Evolutionary conservation across 2,797 vertebrate species (phyloP).

Genomic region (Sternarchorhynchus goeldii): DNA sequence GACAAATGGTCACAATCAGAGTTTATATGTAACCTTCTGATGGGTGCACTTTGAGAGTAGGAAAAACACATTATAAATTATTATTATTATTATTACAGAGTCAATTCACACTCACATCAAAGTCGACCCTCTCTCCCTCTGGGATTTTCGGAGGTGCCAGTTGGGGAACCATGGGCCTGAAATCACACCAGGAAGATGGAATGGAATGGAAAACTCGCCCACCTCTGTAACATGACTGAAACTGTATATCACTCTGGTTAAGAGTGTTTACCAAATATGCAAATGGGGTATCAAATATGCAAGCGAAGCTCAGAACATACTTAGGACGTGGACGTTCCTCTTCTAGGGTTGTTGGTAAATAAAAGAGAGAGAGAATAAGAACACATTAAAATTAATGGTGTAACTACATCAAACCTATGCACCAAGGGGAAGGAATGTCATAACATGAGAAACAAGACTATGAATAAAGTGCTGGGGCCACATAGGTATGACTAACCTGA

Average conservation of each 20-base stretch:
- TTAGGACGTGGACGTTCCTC: too few relatives aligned
- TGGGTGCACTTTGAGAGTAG: too few relatives aligned
- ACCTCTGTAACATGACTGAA: background rate
- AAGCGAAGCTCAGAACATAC: too few relatives aligned
- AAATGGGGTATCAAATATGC: background rate
- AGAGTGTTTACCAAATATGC: background rate
- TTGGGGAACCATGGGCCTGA: slow-evolving; percentile 82
- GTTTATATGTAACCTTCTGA: background rate
- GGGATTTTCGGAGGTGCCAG: slow-evolving; percentile 89
- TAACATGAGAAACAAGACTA: too few relatives aligned
- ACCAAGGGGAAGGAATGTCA: too few relatives aligned
- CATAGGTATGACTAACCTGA: too few relatives aligned
- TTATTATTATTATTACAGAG: background rate
- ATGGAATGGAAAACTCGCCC: background rate
- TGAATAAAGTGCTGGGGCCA: too few relatives aligned
- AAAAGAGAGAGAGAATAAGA: too few relatives aligned
- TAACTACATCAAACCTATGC: too few relatives aligned
- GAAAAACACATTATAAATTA: too few relatives aligned
- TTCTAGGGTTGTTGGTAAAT: too few relatives aligned
- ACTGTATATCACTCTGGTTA: background rate
- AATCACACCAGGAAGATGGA: background rate
- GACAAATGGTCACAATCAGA: background rate
- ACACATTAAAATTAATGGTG: too few relatives aligned
- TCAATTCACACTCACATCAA: slow-evolving; percentile 80
- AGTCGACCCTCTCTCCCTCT: slow-evolving; percentile 90